A percentile compares a stretch with the other conserved stretches of the same genome.
phyloP scores from a whole-genome alignment of 2,888 invertebrate species.

The Andrena dorsata region DNA sequence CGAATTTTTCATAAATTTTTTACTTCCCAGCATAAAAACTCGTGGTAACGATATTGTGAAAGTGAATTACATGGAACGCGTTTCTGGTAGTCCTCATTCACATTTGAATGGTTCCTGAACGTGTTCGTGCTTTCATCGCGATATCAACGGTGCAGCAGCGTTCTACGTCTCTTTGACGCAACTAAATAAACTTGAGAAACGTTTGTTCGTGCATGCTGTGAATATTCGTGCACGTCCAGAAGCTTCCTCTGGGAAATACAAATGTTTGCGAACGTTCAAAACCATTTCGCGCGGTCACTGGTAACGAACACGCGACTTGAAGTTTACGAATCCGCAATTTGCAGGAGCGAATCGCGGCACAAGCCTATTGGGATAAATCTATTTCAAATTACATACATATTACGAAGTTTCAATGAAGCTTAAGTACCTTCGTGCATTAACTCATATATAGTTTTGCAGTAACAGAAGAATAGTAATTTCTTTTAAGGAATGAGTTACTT shows the following conservation, averaged over 20 bases:
- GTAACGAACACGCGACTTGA: not conserved
- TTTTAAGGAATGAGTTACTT: too few species aligned
- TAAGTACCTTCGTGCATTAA: too few species aligned
- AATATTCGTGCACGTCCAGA: slow-evolving; percentile 37
- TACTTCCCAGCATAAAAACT: not conserved
- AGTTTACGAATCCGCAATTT: not conserved
- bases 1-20: not conserved
- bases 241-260: slow-evolving; percentile 47
- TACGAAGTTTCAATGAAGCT: too few species aligned
- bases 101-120: not conserved
- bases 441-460: too few species aligned
- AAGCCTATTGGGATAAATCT: not conserved
- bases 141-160: not conserved
- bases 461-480: too few species aligned
- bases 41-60: slow-evolving; percentile 2
- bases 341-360: not conserved
- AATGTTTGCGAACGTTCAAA: slow-evolving; percentile 39
- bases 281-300: slow-evolving; percentile 20
- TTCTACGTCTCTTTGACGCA: slow-evolving; percentile 19
- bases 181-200: slow-evolving; percentile 39
- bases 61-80: not conserved
- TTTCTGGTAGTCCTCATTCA: not conserved
- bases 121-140: not conserved
- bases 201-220: slow-evolving; percentile 27
- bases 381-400: not conserved